These are phyloP conservation scores for Chirona hameri DNA, from an alignment of 2,888 invertebrate species.

Conservation along the genomic window DNA sequence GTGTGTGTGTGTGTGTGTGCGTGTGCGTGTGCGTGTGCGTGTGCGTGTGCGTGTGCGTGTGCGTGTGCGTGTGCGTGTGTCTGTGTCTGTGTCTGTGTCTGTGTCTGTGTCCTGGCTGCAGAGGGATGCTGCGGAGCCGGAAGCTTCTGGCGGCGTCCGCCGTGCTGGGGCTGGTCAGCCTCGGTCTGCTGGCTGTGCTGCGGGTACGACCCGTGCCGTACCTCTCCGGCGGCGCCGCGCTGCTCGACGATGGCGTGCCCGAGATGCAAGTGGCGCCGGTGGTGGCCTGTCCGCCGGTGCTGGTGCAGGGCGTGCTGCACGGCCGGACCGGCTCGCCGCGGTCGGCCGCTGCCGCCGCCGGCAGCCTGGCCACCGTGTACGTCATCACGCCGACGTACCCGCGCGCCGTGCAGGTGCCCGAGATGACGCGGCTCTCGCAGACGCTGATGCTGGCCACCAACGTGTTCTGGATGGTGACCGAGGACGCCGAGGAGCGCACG, in stretches of 20 bases:
- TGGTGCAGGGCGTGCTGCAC: neutral
- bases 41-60: too few species aligned
- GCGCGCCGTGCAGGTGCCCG: conserved; percentile 40
- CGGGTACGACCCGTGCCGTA: neutral
- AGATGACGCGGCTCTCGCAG: conserved; percentile 39
- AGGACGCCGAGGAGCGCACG: conserved; percentile 37
- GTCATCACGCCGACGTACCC: conserved; percentile 41
- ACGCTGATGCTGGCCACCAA: conserved; percentile 38
- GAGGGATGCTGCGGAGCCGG: neutral
- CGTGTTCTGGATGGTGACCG: conserved; percentile 39
- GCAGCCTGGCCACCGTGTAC: conserved; percentile 33
- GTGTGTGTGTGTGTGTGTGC: too few species aligned
- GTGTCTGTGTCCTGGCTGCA: neutral
- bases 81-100: neutral
- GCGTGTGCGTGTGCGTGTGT: too few species aligned
- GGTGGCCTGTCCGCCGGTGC: neutral
- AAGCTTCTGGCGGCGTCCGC: neutral
- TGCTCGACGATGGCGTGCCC: neutral
- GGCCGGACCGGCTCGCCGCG: too few species aligned
- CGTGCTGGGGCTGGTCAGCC: neutral
- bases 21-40: too few species aligned
- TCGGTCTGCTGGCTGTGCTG: neutral
- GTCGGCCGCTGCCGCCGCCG: too few species aligned
- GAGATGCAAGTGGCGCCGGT: neutral
- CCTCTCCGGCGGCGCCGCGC: neutral